Evolutionary conservation across 2,888 invertebrate species (phyloP), one percentile per base, ranked within the genome.

Genomic region (Hofmannophila pseudospretella): DNA sequence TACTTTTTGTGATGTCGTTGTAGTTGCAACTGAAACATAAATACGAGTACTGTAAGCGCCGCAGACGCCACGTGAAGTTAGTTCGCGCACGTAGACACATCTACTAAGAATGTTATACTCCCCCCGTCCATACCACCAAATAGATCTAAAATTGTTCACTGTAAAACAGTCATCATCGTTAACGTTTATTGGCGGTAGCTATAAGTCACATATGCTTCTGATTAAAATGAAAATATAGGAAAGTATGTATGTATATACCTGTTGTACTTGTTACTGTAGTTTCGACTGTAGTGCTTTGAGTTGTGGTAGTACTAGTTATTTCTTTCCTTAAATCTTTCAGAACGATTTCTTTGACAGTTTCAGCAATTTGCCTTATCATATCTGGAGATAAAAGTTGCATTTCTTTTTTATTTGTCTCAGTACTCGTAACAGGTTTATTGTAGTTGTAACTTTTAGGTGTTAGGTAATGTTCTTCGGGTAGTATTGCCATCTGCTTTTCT

Each of bases 341-440:
- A 4, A 82, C 58, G 23, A 72, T 59, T 8, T 51, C 57, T 47
- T 75, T 81, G 0, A 82, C 65, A 36, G 53, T 70, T 38, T 75
- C 66, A 23, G 72, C 74, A 33, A 82, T 73, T 45, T 69, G 59
- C 41, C 63, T 65, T 7, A 80, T 62, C 4, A 73, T 35, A 34
- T 58, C 51, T 8, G 41, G 39, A 8, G 52, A 19, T 13, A 54
- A 31, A 10, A 19, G 12, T 28, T 32, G 34, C 1, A 5, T 16
- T 14, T 22, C 27, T 7, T 27, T 11, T 3, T 12, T 27, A 2
- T 11, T 27, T 27, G 5, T 27, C 2, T 27, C 27, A 11, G 1
- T 10, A 12, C 5, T 10, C 5, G 11, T 27, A 4, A n/a, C 11
- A 10, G 27, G 10, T n/a, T 23, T 23, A n/a, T 2, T n/a, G 4